These are phyloP conservation scores for Peromyscus nudipes DNA, from an alignment of 2,797 vertebrate genomes.

Conservation along the genomic window DNA sequence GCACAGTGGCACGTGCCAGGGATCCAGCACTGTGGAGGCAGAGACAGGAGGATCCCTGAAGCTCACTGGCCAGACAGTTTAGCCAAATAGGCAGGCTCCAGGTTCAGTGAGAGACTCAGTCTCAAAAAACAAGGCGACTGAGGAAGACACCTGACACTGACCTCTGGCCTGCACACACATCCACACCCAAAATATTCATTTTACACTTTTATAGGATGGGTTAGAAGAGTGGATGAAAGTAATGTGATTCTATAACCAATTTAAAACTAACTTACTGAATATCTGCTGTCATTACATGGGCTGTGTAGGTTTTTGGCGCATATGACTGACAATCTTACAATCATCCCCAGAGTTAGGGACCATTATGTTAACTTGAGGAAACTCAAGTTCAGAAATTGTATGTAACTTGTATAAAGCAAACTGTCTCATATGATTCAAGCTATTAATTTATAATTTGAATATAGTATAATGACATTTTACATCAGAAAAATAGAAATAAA, in stretches of 20 bases:
- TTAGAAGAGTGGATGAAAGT: not conserved
- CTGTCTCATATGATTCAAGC: not conserved
- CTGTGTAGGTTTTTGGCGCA: not conserved
- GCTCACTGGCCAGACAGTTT: not conserved
- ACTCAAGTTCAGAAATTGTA: not conserved
- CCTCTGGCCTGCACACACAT: not conserved
- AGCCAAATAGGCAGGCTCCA: not conserved
- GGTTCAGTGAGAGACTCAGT: not conserved
- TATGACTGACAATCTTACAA: not conserved
- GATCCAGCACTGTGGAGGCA: not conserved
- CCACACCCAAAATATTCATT: not conserved
- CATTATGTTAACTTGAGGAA: not conserved
- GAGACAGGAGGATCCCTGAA: not conserved
- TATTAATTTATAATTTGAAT: not conserved
- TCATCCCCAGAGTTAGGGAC: not conserved
- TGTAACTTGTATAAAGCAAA: slow-evolving; percentile 18
- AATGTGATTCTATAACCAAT: not conserved
- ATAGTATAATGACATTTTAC: slow-evolving; percentile 28
- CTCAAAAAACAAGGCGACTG: not conserved
- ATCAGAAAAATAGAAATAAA: slow-evolving; percentile 8
- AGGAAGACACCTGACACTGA: not conserved
- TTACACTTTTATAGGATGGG: not conserved
- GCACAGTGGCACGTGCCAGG: not conserved
- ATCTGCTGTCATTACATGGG: not conserved
- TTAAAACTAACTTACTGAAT: slow-evolving; percentile 27